Conservation (phyloP, 2,113 vertebrate genomes). For the Oryzias curvinotus region DNA sequence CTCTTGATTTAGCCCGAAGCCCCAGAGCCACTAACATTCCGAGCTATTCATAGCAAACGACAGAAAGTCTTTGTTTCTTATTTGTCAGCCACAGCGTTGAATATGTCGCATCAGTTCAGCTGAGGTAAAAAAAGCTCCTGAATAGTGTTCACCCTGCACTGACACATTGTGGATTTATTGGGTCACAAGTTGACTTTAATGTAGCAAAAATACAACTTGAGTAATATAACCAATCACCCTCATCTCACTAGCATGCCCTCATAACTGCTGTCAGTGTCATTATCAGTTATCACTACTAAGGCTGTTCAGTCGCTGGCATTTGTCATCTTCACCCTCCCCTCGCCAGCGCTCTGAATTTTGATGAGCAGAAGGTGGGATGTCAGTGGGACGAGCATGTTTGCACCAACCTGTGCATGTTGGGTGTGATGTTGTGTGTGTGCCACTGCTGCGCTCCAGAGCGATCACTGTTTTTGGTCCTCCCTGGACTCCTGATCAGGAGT, state of each 20-base stretch:
- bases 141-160: conserved; percentile 1
- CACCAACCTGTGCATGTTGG: conserved; percentile 9
- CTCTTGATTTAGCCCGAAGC: conserved; percentile 27
- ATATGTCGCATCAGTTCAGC: conserved; percentile 14
- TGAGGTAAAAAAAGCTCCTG: neutral
- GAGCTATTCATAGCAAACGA: conserved; percentile 33
- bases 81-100: conserved; percentile 11
- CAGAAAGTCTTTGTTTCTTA: conserved; percentile 18
- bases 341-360: conserved; percentile 35
- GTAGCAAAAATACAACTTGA: neutral
- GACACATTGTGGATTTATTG: neutral
- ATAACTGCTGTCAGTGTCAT: conserved; percentile 22
- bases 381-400: conserved; percentile 14
- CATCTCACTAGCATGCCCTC: neutral
- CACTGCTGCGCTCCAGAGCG: conserved; percentile 23
- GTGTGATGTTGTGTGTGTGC: conserved; percentile 13
- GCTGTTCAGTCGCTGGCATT: conserved; percentile 20
- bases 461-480: conserved; percentile 48
- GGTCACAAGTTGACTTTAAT: neutral
- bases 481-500: conserved; percentile 42
- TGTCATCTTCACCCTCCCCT: conserved; percentile 27
- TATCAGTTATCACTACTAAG: conserved; percentile 16
- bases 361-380: conserved; percentile 48
- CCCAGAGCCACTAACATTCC: conserved; percentile 27
- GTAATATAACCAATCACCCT: conserved; percentile 1